Percentiles rank a stretch among this genome's conserved stretches.
These are phyloP conservation scores for Echinometra lucunter DNA, from an alignment of 53 echinoderm and acorn worm genomes.

Conservation along the genomic window DNA sequence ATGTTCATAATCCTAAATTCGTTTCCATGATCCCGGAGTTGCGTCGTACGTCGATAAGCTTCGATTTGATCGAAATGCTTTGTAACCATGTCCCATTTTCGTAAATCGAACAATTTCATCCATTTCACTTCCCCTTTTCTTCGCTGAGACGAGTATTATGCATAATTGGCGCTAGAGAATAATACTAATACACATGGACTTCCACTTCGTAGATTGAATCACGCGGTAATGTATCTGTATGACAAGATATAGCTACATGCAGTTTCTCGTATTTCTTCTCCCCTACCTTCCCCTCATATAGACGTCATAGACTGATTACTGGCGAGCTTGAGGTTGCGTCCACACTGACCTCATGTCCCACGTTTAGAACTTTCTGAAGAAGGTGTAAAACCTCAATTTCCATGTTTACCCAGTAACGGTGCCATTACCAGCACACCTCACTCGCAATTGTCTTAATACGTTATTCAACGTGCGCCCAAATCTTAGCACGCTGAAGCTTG, in stretches of 20 bases:
- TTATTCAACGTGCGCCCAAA: background rate
- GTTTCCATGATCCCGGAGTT: background rate
- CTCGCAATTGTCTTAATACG: background rate
- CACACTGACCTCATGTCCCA: background rate
- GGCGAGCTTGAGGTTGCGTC: background rate
- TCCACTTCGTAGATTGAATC: constrained; percentile 14
- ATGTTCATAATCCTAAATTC: background rate
- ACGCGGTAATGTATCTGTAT: constrained; percentile 15
- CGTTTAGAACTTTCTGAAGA: background rate
- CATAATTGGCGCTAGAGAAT: constrained; percentile 25
- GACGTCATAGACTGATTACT: constrained; percentile 51
- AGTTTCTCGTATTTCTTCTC: constrained; percentile 45
- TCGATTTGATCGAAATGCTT: background rate
- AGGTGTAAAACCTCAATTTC: background rate
- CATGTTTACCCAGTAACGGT: background rate
- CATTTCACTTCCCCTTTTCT: background rate
- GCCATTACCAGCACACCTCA: background rate
- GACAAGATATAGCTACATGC: constrained; percentile 30
- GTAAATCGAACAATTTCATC: background rate
- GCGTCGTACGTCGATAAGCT: background rate
- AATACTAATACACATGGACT: background rate
- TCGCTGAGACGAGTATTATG: background rate
- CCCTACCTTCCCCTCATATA: background rate
- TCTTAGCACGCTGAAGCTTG: too few relatives aligned
- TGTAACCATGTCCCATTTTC: background rate